Evolutionary conservation across 2,797 vertebrate genomes (phyloP).

Genomic region (Neosilurus hyrtlii): DNA sequence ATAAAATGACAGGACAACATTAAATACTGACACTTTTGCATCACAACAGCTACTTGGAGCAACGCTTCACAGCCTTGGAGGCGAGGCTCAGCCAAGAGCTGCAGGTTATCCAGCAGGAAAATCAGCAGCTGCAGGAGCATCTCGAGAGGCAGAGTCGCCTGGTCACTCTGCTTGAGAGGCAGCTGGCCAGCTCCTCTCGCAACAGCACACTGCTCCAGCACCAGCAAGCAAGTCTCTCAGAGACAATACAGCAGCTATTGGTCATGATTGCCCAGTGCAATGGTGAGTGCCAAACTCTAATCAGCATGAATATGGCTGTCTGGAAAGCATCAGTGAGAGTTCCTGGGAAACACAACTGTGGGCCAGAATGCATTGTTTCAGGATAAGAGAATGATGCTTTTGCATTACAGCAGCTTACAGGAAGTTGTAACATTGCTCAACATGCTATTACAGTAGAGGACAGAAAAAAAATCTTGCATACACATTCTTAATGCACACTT

Average conservation of each 20-base stretch:
- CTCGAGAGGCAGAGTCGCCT: constrained; percentile 72
- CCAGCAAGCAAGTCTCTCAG: constrained; percentile 73
- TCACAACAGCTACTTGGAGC: constrained; percentile 73
- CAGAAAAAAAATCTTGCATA: neutral
- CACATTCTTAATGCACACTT: constrained; percentile 4
- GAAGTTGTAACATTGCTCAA: constrained; percentile 43
- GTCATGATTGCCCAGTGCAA: constrained; percentile 75
- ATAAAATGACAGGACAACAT: neutral
- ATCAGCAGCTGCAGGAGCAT: constrained; percentile 74
- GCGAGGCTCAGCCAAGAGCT: constrained; percentile 71
- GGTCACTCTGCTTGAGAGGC: constrained; percentile 72
- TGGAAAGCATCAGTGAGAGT: constrained; percentile 29
- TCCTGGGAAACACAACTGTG: constrained; percentile 31
- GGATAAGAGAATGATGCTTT: constrained; percentile 30
- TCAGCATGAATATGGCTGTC: constrained; percentile 31
- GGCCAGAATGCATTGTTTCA: constrained; percentile 34
- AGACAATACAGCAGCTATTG: constrained; percentile 74
- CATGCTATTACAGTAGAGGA: constrained; percentile 41
- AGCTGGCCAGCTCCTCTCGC: constrained; percentile 70
- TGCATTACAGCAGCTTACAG: constrained; percentile 13
- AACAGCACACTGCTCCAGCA: constrained; percentile 76
- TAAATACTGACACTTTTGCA: neutral
- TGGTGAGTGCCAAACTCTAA: constrained; percentile 64
- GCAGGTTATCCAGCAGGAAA: constrained; percentile 70
- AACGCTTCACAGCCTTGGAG: constrained; percentile 75